Conservation (phyloP, 2,888 invertebrate genomes). For the Pyralis farinalis region DNA sequence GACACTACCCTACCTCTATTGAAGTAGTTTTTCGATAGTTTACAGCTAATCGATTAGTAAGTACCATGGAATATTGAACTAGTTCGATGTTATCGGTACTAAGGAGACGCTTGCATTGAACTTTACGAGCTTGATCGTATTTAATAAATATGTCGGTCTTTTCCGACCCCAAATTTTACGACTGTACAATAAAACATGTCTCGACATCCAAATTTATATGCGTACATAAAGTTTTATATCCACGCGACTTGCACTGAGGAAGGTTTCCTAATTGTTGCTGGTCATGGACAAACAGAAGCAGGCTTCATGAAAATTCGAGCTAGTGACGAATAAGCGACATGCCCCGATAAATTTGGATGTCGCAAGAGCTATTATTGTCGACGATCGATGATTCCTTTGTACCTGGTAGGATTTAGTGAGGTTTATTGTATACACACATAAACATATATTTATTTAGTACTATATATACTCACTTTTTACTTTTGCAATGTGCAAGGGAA, state of each 20-base stretch:
- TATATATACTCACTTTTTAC: too few species aligned
- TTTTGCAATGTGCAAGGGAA: too few species aligned
- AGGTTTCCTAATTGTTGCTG: constrained; percentile 74
- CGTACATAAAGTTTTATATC: constrained; percentile 80
- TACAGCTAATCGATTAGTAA: constrained; percentile 27
- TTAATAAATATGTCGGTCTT: constrained; percentile 79
- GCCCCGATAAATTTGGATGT: constrained; percentile 35
- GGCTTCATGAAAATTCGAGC: constrained; percentile 46
- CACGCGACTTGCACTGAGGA: constrained; percentile 69
- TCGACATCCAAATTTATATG: constrained; percentile 79
- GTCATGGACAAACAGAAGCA: constrained; percentile 61
- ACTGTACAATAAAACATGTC: constrained; percentile 78
- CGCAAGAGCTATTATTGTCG: constrained; percentile 21
- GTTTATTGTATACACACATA: too few species aligned
- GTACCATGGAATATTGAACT: constrained; percentile 41
- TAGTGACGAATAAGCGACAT: constrained; percentile 38
- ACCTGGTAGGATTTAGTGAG: not conserved
- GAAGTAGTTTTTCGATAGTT: constrained; percentile 20
- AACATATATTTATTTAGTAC: too few species aligned
- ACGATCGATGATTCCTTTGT: constrained; percentile 27
- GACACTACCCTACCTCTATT: too few species aligned
- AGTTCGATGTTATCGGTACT: constrained; percentile 68
- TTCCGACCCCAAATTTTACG: constrained; percentile 79
- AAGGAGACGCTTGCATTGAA: constrained; percentile 71
- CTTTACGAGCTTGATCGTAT: constrained; percentile 77